phyloP scores from a whole-genome alignment of 2,888 invertebrate species.

The Drosophila ustulata region DNA sequence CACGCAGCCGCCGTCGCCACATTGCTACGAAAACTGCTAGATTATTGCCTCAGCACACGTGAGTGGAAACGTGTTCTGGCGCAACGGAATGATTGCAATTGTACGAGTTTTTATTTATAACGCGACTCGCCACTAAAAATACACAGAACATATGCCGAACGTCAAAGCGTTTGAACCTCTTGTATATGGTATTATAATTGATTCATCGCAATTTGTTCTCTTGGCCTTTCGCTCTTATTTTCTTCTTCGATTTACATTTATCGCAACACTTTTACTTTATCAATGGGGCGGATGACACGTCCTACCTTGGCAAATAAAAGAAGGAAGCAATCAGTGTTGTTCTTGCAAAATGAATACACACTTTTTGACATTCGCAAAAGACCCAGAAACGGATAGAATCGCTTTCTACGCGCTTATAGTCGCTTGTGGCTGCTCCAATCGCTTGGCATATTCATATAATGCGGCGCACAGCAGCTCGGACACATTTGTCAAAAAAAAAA shows the following conservation, averaged over 20 bases:
- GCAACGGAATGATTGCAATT: slow-evolving; percentile 56
- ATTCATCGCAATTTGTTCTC: slow-evolving; percentile 25
- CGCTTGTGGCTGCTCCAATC: slow-evolving; percentile 50
- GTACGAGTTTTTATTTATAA: slow-evolving; percentile 45
- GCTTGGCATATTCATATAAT: slow-evolving; percentile 43
- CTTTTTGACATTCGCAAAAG: slow-evolving; percentile 12
- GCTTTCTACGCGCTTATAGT: slow-evolving; percentile 31
- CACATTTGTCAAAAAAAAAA: slow-evolving; percentile 31
- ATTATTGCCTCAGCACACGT: slow-evolving; percentile 72
- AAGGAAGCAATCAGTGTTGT: neutral
- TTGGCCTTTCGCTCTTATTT: neutral
- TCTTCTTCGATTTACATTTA: neutral
- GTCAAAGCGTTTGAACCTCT: slow-evolving; percentile 38
- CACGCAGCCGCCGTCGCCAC: slow-evolving; percentile 32
- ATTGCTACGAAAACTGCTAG: slow-evolving; percentile 71
- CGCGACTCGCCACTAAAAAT: slow-evolving; percentile 40
- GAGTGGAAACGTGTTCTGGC: slow-evolving; percentile 51
- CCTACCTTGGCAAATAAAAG: neutral
- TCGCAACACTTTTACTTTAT: slow-evolving; percentile 13
- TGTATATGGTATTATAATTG: slow-evolving; percentile 51
- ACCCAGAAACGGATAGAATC: slow-evolving; percentile 13
- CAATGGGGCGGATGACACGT: slow-evolving; percentile 2
- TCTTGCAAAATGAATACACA: neutral
- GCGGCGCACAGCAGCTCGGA: slow-evolving; percentile 23
- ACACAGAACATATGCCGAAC: slow-evolving; percentile 17